phyloP scores from a whole-genome alignment of 2,888 invertebrate species.

The Drosophila pseudotalamancana region DNA sequence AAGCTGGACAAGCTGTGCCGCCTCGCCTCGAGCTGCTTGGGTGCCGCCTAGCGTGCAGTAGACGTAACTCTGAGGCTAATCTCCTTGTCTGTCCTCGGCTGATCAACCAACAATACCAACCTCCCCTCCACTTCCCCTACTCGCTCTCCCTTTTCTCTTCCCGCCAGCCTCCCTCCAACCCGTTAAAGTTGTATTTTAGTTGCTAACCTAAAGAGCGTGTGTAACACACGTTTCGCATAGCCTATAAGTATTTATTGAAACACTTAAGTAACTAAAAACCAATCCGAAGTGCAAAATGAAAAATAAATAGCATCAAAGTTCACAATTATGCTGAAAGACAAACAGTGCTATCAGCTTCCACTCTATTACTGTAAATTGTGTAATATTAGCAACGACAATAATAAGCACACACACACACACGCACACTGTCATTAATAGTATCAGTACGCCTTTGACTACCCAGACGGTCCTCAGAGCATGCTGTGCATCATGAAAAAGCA shows the following conservation, averaged over 20 bases:
- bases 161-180: conserved; percentile 17
- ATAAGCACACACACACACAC: conserved; percentile 26
- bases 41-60: conserved; percentile 58
- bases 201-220: conserved; percentile 74
- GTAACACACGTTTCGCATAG: conserved; percentile 66
- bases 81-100: conserved; percentile 26
- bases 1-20: conserved; percentile 35
- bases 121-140: neutral
- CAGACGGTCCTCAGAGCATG: conserved; percentile 23
- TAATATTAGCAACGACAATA: conserved; percentile 41
- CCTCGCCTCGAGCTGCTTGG: conserved; percentile 32
- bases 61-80: conserved; percentile 17
- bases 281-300: conserved; percentile 52
- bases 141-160: conserved; percentile 10
- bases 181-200: conserved; percentile 69
- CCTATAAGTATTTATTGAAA: conserved; percentile 73
- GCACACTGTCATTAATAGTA: conserved; percentile 27
- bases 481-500: conserved; percentile 27
- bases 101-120: conserved; percentile 6
- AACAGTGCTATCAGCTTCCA: conserved; percentile 35
- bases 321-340: conserved; percentile 52
- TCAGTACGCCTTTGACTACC: conserved; percentile 21
- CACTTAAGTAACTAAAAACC: conserved; percentile 64
- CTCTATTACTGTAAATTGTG: conserved; percentile 48
- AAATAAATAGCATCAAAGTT: conserved; percentile 65